phyloP scores from a whole-genome alignment of 1,140 invertebrate species.

The Metaphire vulgaris region DNA sequence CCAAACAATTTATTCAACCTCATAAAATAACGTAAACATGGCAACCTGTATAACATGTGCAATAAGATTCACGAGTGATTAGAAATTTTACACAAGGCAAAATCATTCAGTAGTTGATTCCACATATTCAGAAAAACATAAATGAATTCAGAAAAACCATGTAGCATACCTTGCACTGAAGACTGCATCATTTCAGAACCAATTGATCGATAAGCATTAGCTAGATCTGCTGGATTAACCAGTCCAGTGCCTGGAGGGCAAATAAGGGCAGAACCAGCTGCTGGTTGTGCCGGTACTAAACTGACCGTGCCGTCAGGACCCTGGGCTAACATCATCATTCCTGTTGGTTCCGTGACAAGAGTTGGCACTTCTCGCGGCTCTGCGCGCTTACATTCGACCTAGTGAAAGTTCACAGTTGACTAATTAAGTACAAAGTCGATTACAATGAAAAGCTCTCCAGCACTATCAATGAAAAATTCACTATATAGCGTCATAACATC shows the following conservation, averaged over 20 bases:
- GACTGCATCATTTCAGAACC: constrained; percentile 6
- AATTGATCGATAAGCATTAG: background rate
- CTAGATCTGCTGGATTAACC: constrained; percentile 10
- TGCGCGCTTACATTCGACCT: constrained; percentile 29
- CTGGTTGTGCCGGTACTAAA: constrained; percentile 7
- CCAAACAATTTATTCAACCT: no score
- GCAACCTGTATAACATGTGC: no score
- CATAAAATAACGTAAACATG: no score
- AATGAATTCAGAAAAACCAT: background rate
- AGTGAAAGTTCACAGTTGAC: background rate
- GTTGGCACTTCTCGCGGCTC: constrained; percentile 23
- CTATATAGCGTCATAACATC: no score
- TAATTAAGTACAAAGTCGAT: no score
- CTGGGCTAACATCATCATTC: constrained; percentile 20
- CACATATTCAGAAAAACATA: background rate
- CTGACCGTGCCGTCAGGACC: constrained; percentile 13
- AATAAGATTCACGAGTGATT: no score
- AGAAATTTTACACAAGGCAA: no score
- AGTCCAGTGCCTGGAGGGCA: background rate
- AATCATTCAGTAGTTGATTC: background rate
- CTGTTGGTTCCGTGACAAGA: background rate
- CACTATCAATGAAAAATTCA: no score
- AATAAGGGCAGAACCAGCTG: background rate
- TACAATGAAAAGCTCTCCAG: no score
- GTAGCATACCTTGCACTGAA: background rate